These are phyloP conservation scores for Saccostrea echinata DNA, from an alignment of 1,140 invertebrate species.

Conservation along the genomic window DNA sequence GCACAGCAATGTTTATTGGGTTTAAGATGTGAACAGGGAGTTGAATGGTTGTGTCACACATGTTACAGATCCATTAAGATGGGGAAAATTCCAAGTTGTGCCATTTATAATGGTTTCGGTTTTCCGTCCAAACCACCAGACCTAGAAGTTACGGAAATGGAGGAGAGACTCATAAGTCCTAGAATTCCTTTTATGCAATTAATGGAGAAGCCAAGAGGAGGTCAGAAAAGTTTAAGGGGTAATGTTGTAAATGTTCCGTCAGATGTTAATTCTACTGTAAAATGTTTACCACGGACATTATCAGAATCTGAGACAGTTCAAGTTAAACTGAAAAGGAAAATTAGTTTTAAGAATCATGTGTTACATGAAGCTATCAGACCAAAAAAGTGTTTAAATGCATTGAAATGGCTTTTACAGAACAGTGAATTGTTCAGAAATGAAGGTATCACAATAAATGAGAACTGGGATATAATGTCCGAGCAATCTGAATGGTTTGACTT, in stretches of 20 bases:
- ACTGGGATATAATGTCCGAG: too few relatives aligned
- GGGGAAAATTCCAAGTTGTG: too few relatives aligned
- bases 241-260: constrained; percentile 60
- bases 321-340: constrained; percentile 44
- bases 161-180: too few relatives aligned
- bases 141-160: too few relatives aligned
- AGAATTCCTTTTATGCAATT: neutral
- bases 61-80: too few relatives aligned
- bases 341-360: constrained; percentile 33
- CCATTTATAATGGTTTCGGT: too few relatives aligned
- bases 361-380: constrained; percentile 35
- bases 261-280: constrained; percentile 46
- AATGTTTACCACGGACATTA: constrained; percentile 26
- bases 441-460: constrained; percentile 35
- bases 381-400: constrained; percentile 8
- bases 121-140: too few relatives aligned
- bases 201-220: constrained; percentile 48
- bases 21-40: too few relatives aligned
- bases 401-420: constrained; percentile 43
- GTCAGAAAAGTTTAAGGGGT: constrained; percentile 37
- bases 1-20: too few relatives aligned
- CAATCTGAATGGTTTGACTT: too few relatives aligned
- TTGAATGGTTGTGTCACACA: too few relatives aligned
- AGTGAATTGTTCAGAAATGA: constrained; percentile 41
- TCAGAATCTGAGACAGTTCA: constrained; percentile 32